Base-by-base conservation (phyloP, 2,797 vertebrate genomes). In the Rallus crepitans region DNA sequence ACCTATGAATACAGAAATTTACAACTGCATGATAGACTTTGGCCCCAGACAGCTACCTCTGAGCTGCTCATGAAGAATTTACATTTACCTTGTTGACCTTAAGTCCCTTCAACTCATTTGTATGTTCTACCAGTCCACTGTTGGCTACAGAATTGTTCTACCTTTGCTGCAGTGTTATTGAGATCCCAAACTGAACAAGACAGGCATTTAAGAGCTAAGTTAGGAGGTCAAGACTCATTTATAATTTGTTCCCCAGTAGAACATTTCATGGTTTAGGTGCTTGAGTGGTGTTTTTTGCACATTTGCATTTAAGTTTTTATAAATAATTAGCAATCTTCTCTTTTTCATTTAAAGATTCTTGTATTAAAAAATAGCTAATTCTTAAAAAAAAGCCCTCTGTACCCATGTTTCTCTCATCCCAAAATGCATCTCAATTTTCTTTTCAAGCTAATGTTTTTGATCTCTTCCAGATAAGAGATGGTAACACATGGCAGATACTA, bases 201-300 rank as follows among this genome's bases (percentile, higher is more conserved):
- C 28, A 87, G 30, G 4, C 31, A 55, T 66, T 75, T 70, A 37
- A 89, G 69, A 78, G 19, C 1, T 23, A n/a, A 47, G 25, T 60
- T 53, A 60, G 8, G 16, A 75, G 11, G 20, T 63, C 15, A 83
- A 90, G 35, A 15, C 15, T 40, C 53, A 8, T 65, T 63, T 61
- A 23, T 31, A 65, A 72, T 55, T 3, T 68, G 11, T 78, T 89
- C 79, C 5, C 2, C 14, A 25, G 9, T 27, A 72, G 47, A 39
- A 7, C 0, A 11, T 42, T 57, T 57, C 53, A 55, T 59, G 5
- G 1, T 66, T 75, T 30, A 31, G 0, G 0, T 65, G 7, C n/a
- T 57, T 72, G 33, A 73, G 87, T 7, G 6, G 4, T 39, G 9
- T 50, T 50, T 76, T 76, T 77, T 65, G 53, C 2, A 53, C 1